Evolutionary conservation across 2,888 invertebrate species (phyloP).

Genomic region (Apamea sordens): DNA sequence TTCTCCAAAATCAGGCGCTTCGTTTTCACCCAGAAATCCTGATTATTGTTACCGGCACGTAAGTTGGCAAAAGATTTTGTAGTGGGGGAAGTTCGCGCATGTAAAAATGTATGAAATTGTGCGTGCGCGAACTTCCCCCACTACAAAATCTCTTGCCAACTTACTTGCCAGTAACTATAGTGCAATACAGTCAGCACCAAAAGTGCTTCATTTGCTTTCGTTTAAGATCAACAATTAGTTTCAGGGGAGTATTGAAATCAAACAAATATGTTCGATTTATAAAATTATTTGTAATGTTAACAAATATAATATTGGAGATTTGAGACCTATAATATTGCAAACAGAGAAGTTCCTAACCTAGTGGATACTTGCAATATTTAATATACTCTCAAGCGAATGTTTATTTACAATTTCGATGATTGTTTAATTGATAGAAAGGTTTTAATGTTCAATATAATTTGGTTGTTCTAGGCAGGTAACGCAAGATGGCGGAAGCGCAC

Average conservation of each 20-base stretch:
- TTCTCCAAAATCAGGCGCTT: neutral
- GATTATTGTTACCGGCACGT: no score
- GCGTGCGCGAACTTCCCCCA: no score
- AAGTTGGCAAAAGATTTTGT: no score
- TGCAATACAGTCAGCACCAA: neutral
- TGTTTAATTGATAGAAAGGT: neutral
- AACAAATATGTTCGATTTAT: neutral
- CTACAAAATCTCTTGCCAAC: no score
- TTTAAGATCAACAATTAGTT: neutral
- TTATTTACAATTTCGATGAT: neutral
- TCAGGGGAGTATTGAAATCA: neutral
- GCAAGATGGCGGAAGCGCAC: slow-evolving; percentile 98
- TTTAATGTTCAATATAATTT: slow-evolving; percentile 4
- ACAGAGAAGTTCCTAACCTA: neutral
- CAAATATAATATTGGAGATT: neutral
- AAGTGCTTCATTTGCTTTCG: neutral
- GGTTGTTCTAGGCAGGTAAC: slow-evolving; percentile 65
- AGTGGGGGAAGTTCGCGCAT: no score
- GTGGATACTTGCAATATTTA: neutral
- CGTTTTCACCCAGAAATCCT: neutral
- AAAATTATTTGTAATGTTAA: neutral
- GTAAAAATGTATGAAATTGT: no score
- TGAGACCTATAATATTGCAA: neutral
- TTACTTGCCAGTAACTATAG: no score
- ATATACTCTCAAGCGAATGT: neutral